Conservation (phyloP, 2,113 vertebrate species). For the Hippocampus barbouri region DNA sequence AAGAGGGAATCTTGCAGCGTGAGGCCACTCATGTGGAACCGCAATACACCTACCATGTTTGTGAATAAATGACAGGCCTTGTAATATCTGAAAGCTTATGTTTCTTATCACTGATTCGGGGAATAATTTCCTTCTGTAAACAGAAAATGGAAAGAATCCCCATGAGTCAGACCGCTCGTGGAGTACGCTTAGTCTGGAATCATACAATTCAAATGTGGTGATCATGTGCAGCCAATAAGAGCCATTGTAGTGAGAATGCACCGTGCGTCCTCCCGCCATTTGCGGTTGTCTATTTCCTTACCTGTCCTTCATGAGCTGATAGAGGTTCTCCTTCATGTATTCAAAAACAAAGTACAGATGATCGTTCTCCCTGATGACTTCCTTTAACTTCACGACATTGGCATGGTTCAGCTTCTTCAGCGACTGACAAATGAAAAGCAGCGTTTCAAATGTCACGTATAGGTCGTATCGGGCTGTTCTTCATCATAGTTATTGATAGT, state of each 20-base stretch:
- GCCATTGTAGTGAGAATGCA: background rate
- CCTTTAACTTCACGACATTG: slow-evolving; percentile 95
- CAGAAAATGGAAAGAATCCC: slow-evolving; percentile 57
- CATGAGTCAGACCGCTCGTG: slow-evolving; percentile 11
- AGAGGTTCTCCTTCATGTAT: slow-evolving; percentile 99
- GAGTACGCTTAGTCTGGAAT: background rate
- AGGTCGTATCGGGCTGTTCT: background rate
- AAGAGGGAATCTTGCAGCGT: slow-evolving; percentile 50
- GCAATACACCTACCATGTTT: slow-evolving; percentile 87
- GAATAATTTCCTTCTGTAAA: slow-evolving; percentile 93
- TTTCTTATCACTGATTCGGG: slow-evolving; percentile 97
- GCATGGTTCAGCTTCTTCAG: slow-evolving; percentile 97
- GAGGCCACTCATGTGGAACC: slow-evolving; percentile 23
- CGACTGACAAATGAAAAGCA: slow-evolving; percentile 74
- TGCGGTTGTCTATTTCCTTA: slow-evolving; percentile 51
- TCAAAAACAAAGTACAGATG: slow-evolving; percentile 98
- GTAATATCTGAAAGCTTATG: slow-evolving; percentile 98
- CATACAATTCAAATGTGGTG: background rate
- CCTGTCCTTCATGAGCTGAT: slow-evolving; percentile 99
- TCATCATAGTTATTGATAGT: background rate
- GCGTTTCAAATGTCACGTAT: too few species aligned
- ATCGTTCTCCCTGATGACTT: slow-evolving; percentile 97
- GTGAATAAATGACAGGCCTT: slow-evolving; percentile 97
- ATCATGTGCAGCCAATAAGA: background rate
- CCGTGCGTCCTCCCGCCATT: background rate